Evolutionary conservation across 92 coral and sea anemone genomes (phyloP), one percentile per base, ranked within the genome.

Genomic region (Phenganax marumi): DNA sequence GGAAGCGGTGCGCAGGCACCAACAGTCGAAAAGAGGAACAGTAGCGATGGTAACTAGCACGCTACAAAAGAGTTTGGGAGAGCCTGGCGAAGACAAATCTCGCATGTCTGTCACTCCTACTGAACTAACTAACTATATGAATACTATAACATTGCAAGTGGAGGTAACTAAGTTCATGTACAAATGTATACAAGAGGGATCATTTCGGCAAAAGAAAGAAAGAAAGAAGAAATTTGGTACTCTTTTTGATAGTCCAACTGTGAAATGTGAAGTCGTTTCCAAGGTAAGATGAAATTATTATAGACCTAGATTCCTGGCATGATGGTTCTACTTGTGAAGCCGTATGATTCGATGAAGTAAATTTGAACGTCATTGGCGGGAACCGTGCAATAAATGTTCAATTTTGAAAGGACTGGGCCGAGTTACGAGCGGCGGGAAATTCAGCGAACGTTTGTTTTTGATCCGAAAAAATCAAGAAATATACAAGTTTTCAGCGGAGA

Each of bases 81-180:
- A 86, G 75, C 39, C 85, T 11, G 58, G 73, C 8, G 93, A 92
- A 39, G 94, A 92, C 49, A 68, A 86, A 61, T 83, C 88, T 19
- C 94, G 93, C 86, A 69, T 82, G 85, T 49, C 90, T 6, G 80
- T 96, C 76, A 90, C 97, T 16, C 87, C 93, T 60, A 89, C 97
- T 6, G 99, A 96, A 79, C 82, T 96, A 17, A 92, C 84, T 70
- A 91, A 75, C 75, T 89, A 96, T 87, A 75, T 92, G 82, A 92
- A 92, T 89, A 87, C 97, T 12, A 92, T 96, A 46, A 91, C 90
- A 65, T 80, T 92, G 56, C 99, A 96, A 77, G 87, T 89, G 25
- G 99, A 96, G 63, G 96, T 96, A 13, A 96, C 99, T 17, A 85
- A 85, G 46, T 96, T 92, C 63, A 82, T 96, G 70, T 92, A 96